Evolutionary conservation across 2,797 vertebrate species (phyloP).

Genomic region (Hybognathus amarus): DNA sequence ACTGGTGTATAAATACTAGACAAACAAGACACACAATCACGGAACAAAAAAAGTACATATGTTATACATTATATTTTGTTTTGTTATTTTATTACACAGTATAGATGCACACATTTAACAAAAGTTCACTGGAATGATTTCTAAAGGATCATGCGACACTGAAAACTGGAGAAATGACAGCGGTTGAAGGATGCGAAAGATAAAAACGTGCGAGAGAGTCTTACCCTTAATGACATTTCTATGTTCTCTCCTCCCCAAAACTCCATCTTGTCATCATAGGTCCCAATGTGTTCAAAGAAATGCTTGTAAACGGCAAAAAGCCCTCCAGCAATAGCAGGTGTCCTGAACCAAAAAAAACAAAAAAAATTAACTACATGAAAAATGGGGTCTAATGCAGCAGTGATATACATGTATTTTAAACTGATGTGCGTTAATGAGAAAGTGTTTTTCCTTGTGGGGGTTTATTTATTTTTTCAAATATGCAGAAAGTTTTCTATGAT

Average conservation of each 20-base stretch:
- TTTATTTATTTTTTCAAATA: no score
- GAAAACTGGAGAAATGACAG: no score
- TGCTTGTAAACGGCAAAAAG: slow-evolving; percentile 86
- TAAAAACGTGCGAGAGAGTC: slow-evolving; percentile 39
- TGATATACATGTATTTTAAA: background rate
- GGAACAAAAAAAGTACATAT: no score
- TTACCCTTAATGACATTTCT: slow-evolving; percentile 91
- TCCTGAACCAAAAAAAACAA: slow-evolving; percentile 71
- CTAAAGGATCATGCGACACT: no score
- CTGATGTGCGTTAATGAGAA: background rate
- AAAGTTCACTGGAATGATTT: no score
- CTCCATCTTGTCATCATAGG: slow-evolving; percentile 89
- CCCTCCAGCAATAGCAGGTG: slow-evolving; percentile 85
- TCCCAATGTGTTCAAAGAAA: slow-evolving; percentile 86
- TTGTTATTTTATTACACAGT: background rate
- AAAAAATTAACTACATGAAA: slow-evolving; percentile 8
- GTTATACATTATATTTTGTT: background rate
- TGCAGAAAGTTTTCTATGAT: no score
- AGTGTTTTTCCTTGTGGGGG: background rate
- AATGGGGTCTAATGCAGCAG: background rate
- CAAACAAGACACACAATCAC: background rate
- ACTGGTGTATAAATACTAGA: no score
- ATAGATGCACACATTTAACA: no score
- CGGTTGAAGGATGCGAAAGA: background rate
- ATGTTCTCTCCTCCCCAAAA: slow-evolving; percentile 92